Evolutionary conservation across 2,113 vertebrate genomes (phyloP).

Genomic region (Myotis davidii): DNA sequence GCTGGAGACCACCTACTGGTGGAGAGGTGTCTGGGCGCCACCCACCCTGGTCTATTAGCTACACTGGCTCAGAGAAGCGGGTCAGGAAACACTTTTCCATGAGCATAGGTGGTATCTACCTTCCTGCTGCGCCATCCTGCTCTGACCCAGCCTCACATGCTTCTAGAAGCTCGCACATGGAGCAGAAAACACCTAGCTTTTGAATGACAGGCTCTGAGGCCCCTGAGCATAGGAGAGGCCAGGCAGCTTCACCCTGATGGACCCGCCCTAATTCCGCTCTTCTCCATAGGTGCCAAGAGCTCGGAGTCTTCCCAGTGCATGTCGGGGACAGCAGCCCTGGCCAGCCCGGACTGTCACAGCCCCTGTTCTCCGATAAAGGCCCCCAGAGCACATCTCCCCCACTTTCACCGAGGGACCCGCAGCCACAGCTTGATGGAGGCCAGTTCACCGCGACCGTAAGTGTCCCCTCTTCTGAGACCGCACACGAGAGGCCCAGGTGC

Average conservation of each 20-base stretch:
- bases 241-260: not conserved
- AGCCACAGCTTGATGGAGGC: constrained; percentile 73
- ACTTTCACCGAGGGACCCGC: constrained; percentile 82
- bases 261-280: not conserved
- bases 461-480: not conserved
- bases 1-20: not conserved
- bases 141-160: not conserved
- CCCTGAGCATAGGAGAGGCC: not conserved
- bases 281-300: not conserved
- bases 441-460: constrained; percentile 87
- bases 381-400: constrained; percentile 50
- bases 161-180: too few species aligned
- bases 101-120: not conserved
- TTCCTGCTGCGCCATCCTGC: not conserved
- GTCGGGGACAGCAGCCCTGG: not conserved
- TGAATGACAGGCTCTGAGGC: not conserved
- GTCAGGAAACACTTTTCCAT: not conserved
- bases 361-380: not conserved
- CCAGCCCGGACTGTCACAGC: not conserved
- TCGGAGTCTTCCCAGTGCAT: not conserved
- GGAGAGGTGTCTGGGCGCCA: not conserved
- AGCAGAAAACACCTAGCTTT: not conserved
- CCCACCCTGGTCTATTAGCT: not conserved
- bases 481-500: not conserved
- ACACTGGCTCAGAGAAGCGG: not conserved